phyloP scores from a whole-genome alignment of 92 coral and sea anemone species.

The Phenganax subtilis region DNA sequence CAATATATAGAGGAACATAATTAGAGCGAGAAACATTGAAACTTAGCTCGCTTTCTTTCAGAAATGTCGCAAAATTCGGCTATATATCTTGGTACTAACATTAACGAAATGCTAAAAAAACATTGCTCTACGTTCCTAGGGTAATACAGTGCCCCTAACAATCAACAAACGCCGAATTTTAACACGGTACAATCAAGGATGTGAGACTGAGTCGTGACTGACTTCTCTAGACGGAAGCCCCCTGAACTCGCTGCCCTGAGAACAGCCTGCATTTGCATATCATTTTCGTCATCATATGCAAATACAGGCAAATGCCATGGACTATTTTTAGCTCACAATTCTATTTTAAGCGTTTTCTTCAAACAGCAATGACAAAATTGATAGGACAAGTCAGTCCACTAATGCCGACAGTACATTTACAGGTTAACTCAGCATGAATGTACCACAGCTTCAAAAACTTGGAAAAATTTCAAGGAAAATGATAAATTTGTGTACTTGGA shows the following conservation, averaged over 20 bases:
- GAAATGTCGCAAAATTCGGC: neutral
- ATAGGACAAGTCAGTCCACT: slow-evolving; percentile 32
- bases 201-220: slow-evolving; percentile 1
- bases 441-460: neutral
- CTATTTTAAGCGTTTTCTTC: slow-evolving; percentile 37
- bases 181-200: neutral
- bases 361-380: slow-evolving; percentile 39
- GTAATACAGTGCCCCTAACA: neutral
- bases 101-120: neutral
- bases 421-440: slow-evolving; percentile 29
- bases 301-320: slow-evolving; percentile 37
- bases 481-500: neutral
- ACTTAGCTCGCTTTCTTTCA: slow-evolving; percentile 18
- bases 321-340: slow-evolving; percentile 33
- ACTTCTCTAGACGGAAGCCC: slow-evolving; percentile 27
- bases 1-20: slow-evolving; percentile 39
- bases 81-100: neutral
- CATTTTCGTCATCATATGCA: slow-evolving; percentile 21
- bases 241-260: neutral
- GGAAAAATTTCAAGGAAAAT: neutral
- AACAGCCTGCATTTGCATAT: slow-evolving; percentile 8
- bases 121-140: neutral
- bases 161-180: neutral
- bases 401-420: slow-evolving; percentile 28
- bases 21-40: slow-evolving; percentile 33